A percentile compares a stretch with the other conserved stretches of the same genome.
These are phyloP conservation scores for Lepidurus apus DNA, from an alignment of 1,140 invertebrate species.

Conservation along the genomic window DNA sequence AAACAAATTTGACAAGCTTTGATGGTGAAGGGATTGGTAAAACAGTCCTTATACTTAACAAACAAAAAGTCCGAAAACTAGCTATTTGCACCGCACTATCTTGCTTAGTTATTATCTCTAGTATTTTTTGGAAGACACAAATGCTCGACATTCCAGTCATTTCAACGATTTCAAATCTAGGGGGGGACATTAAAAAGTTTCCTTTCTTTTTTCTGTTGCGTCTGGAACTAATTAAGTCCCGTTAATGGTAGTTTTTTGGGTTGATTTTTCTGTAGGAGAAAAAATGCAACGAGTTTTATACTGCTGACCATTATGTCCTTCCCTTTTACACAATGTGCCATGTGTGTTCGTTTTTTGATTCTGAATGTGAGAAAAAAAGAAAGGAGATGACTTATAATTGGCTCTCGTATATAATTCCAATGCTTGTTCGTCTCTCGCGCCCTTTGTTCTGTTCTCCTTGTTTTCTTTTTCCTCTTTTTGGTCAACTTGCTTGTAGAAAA, in stretches of 20 bases:
- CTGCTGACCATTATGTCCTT: constrained; percentile 13
- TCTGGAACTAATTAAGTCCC: background rate
- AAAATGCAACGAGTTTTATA: constrained; percentile 22
- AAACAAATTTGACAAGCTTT: background rate
- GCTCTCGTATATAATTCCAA: background rate
- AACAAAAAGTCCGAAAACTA: background rate
- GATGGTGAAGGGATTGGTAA: background rate
- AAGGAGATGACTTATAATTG: background rate
- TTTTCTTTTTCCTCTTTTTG: background rate
- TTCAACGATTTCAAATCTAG: background rate
- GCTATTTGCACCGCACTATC: background rate
- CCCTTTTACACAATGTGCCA: constrained; percentile 9
- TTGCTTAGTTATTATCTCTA: background rate
- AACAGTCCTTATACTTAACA: background rate
- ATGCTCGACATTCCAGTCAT: constrained; percentile 21
- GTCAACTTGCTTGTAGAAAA: constrained; percentile 22
- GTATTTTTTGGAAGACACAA: constrained; percentile 11
- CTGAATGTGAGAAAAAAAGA: background rate
- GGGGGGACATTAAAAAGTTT: background rate
- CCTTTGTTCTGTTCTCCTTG: background rate
- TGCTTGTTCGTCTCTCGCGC: background rate
- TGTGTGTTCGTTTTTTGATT: background rate
- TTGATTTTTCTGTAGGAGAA: constrained; percentile 2
- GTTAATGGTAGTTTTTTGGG: constrained; percentile 4
- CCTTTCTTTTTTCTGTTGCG: background rate